Percentiles rank a stretch among this genome's conserved stretches.
Evolutionary conservation across 2,797 vertebrate genomes (phyloP).

Genomic region (Malacoraja senta): DNA sequence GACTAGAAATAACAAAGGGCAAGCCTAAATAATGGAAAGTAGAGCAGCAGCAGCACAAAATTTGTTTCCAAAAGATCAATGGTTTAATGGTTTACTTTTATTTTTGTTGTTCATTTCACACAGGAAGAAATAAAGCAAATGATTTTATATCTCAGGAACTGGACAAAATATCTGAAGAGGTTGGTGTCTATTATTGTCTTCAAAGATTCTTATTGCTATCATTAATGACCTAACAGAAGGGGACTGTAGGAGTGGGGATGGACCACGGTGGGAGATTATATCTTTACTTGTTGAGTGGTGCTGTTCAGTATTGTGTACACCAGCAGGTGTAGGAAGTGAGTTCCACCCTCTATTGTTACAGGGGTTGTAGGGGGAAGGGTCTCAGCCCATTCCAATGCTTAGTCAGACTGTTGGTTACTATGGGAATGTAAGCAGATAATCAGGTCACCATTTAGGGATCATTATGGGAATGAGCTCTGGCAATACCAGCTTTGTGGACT

Average conservation of each 20-base stretch:
- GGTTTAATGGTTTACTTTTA: neutral
- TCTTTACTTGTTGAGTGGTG: constrained; percentile 4
- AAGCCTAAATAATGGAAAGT: neutral
- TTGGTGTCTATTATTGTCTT: constrained; percentile 19
- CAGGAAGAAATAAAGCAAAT: constrained; percentile 34
- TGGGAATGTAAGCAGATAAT: constrained; percentile 32
- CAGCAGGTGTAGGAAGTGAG: constrained; percentile 34
- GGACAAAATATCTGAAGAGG: constrained; percentile 3
- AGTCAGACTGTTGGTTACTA: constrained; percentile 7
- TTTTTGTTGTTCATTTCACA: neutral
- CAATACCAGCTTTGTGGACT: neutral
- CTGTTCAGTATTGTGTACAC: constrained; percentile 3
- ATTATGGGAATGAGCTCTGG: neutral
- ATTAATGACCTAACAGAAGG: constrained; percentile 25
- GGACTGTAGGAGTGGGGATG: neutral
- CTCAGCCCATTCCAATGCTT: neutral
- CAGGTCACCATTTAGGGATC: neutral
- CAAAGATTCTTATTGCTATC: constrained; percentile 24
- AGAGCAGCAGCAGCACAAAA: no score
- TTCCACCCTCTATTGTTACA: constrained; percentile 20
- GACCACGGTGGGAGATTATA: constrained; percentile 4
- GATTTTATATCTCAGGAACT: constrained; percentile 13
- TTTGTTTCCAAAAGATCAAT: neutral
- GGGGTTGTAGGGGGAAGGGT: constrained; percentile 6
- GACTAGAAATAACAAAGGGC: neutral